Percentiles rank a stretch among this genome's conserved stretches.
Evolutionary conservation across 2,797 vertebrate species (phyloP).

Genomic region (Xiphophorus birchmanni): DNA sequence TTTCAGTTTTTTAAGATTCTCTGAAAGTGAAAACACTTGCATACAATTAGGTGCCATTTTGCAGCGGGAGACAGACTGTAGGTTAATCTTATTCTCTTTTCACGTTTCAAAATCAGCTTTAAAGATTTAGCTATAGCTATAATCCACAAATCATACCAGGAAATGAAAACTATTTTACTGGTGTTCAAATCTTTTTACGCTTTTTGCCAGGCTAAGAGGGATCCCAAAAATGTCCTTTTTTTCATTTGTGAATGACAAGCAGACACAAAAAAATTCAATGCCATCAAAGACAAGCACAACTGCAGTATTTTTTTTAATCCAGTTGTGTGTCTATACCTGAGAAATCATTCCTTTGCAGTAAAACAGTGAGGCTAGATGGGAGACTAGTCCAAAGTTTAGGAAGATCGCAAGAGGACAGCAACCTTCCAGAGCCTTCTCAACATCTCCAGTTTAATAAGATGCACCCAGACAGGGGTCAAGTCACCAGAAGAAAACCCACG

Average conservation of each 20-base stretch:
- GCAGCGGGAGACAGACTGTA: not conserved
- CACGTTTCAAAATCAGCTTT: not conserved
- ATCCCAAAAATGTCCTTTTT: too few species aligned
- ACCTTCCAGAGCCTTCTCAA: not conserved
- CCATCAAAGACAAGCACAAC: too few species aligned
- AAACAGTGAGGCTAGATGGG: too few species aligned
- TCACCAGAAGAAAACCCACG: not conserved
- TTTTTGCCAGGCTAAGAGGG: too few species aligned
- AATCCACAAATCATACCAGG: too few species aligned
- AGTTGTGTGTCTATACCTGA: too few species aligned
- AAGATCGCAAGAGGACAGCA: not conserved
- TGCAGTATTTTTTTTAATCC: too few species aligned
- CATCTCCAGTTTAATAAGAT: constrained; percentile 34
- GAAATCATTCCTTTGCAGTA: not conserved
- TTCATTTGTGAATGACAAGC: too few species aligned
- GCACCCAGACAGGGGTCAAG: constrained; percentile 31
- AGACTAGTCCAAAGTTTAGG: constrained; percentile 21
- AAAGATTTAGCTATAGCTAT: not conserved
- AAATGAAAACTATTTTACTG: too few species aligned
- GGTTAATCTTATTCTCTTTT: not conserved
- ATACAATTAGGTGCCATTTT: not conserved
- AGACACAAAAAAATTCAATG: too few species aligned
- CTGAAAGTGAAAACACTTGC: not conserved
- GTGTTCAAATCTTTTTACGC: too few species aligned
- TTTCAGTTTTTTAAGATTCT: not conserved